Percentiles rank a stretch among this genome's conserved stretches.
phyloP scores from a whole-genome alignment of 2,888 invertebrate species.

The Lithophane leautieri region DNA sequence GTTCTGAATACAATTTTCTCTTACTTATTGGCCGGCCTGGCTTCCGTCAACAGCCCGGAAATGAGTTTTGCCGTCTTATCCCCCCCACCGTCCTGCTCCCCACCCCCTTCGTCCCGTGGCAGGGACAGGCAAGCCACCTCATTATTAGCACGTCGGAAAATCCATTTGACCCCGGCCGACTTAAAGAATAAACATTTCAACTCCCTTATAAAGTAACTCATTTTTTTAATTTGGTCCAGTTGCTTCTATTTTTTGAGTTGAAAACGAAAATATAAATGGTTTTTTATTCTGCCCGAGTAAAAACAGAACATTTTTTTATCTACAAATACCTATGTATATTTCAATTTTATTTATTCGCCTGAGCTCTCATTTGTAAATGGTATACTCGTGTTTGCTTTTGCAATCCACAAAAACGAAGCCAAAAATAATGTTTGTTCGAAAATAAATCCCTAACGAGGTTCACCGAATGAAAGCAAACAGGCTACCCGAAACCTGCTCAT shows the following conservation, averaged over 20 bases:
- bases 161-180: constrained; percentile 75
- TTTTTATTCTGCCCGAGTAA: background rate
- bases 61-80: constrained; percentile 84
- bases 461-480: constrained; percentile 57
- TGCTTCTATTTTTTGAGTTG: constrained; percentile 5
- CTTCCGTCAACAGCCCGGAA: constrained; percentile 86
- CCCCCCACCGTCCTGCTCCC: constrained; percentile 51
- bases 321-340: constrained; percentile 19
- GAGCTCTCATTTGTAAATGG: constrained; percentile 40
- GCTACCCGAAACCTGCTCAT: constrained; percentile 53
- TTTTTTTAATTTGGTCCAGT: constrained; percentile 19
- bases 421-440: constrained; percentile 42
- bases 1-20: constrained; percentile 83
- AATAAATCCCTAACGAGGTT: constrained; percentile 54
- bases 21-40: constrained; percentile 83
- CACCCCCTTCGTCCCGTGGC: constrained; percentile 64
- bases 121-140: constrained; percentile 80
- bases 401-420: constrained; percentile 41
- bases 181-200: constrained; percentile 64
- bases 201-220: constrained; percentile 25
- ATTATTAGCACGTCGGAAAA: constrained; percentile 82
- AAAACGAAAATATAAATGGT: constrained; percentile 15
- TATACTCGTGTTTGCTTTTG: constrained; percentile 43
- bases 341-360: constrained; percentile 39
- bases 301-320: constrained; percentile 22